These are phyloP conservation scores for Xenopus tropicalis DNA, from an alignment of 2,113 vertebrate species.

Conservation along the genomic window UCB_Xtro_10.0 CM004444.2:22107501-22108000, in stretches of 20 bases:
- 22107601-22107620: constrained; percentile 98
- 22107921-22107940: too few relatives aligned
- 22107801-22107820: constrained; percentile 96
- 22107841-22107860: constrained; percentile 84
- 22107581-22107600: constrained; percentile 90
- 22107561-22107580: constrained; percentile 69
- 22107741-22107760: constrained; percentile 87
- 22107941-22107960: too few relatives aligned
- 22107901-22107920: too few relatives aligned
- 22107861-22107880: constrained; percentile 43
- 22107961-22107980: too few relatives aligned
- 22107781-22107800: constrained; percentile 97
- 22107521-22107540: constrained; percentile 98
- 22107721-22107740: constrained; percentile 86
- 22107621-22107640: constrained; percentile 88
- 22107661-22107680: constrained; percentile 81
- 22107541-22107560: constrained; percentile 86
- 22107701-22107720: constrained; percentile 73
- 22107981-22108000: too few relatives aligned
- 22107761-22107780: constrained; percentile 87
- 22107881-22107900: too few relatives aligned
- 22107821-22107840: constrained; percentile 95
- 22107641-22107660: constrained; percentile 91
- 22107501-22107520: constrained; percentile 67
- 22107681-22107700: constrained; percentile 80